A percentile compares a stretch with the other conserved stretches of the same genome.
phyloP scores from a whole-genome alignment of 2,888 invertebrate species.

The Hedychridium roseum region DNA sequence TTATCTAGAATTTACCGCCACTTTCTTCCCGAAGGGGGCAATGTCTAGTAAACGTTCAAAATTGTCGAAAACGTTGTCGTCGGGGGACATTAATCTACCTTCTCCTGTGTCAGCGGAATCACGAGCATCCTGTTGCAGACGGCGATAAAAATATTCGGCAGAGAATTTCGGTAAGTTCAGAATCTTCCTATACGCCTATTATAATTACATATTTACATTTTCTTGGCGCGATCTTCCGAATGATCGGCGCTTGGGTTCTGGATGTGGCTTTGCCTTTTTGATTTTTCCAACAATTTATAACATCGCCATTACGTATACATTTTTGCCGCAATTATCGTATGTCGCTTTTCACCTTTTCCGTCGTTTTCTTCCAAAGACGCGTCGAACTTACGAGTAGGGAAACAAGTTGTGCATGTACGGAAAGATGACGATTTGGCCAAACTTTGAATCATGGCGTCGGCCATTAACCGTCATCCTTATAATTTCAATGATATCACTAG shows the following conservation, averaged over 20 bases:
- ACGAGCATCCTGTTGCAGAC: no score
- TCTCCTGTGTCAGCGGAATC: no score
- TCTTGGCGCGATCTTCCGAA: no score
- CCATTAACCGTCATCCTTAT: conserved; percentile 25
- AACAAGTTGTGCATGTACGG: no score
- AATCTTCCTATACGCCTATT: conserved; percentile 17
- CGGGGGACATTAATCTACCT: no score
- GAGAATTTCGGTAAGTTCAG: conserved; percentile 21
- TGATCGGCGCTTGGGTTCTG: neutral
- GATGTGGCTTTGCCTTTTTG: neutral
- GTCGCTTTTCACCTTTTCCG: neutral
- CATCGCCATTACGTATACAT: neutral
- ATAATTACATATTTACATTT: conserved; percentile 1
- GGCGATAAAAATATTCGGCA: conserved; percentile 21
- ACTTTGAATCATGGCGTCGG: conserved; percentile 15
- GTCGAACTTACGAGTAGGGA: neutral
- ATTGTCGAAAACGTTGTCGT: no score
- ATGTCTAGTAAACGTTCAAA: no score
- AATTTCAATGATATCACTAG: conserved; percentile 35
- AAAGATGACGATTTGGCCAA: no score
- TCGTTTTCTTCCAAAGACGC: neutral
- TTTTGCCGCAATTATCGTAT: neutral
- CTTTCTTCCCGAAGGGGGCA: no score
- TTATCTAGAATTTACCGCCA: no score
- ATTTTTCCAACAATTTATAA: neutral